Percentiles rank a stretch among this genome's conserved stretches.
phyloP scores from a whole-genome alignment of 1,140 invertebrate genomes.

The Leptopilina boulardi region DNA sequence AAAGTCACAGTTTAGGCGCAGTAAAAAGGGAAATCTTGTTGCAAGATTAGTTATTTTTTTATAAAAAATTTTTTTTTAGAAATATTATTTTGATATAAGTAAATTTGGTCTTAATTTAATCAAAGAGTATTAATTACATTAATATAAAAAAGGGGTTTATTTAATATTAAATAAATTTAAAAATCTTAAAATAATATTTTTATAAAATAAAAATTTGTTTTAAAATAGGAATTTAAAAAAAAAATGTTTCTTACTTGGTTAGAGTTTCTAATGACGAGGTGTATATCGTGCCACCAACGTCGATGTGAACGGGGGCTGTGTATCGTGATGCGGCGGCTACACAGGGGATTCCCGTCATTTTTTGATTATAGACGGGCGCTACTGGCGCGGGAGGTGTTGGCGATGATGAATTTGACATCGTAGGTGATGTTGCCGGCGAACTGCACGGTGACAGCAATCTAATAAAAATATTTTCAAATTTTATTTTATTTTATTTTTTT shows the following conservation, averaged over 20 bases:
- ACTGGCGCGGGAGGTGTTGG: slow-evolving; percentile 79
- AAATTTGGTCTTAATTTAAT: too few species aligned
- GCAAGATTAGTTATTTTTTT: too few species aligned
- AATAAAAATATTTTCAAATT: slow-evolving; percentile 65
- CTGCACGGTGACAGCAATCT: slow-evolving; percentile 81
- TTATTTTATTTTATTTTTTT: slow-evolving; percentile 38
- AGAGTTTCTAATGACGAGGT: slow-evolving; percentile 96
- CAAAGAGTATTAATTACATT: too few species aligned
- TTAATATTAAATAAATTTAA: too few species aligned
- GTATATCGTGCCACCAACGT: slow-evolving; percentile 97
- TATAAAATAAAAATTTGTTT: too few species aligned
- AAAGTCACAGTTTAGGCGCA: too few species aligned
- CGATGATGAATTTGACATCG: slow-evolving; percentile 81
- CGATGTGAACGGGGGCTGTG: slow-evolving; percentile 97
- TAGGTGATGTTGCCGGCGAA: slow-evolving; percentile 82
- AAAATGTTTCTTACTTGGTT: slow-evolving; percentile 86
- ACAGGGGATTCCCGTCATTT: slow-evolving; percentile 91
- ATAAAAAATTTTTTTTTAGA: too few species aligned
- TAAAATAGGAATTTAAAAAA: slow-evolving; percentile 33
- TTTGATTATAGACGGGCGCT: slow-evolving; percentile 78
- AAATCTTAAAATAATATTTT: too few species aligned
- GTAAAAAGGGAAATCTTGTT: too few species aligned
- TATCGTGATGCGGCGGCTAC: slow-evolving; percentile 93
- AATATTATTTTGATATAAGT: too few species aligned
- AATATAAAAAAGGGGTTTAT: too few species aligned